These are phyloP conservation scores for Ethmia dodecea DNA, from an alignment of 2,888 invertebrate genomes.

Conservation along the genomic window DNA sequence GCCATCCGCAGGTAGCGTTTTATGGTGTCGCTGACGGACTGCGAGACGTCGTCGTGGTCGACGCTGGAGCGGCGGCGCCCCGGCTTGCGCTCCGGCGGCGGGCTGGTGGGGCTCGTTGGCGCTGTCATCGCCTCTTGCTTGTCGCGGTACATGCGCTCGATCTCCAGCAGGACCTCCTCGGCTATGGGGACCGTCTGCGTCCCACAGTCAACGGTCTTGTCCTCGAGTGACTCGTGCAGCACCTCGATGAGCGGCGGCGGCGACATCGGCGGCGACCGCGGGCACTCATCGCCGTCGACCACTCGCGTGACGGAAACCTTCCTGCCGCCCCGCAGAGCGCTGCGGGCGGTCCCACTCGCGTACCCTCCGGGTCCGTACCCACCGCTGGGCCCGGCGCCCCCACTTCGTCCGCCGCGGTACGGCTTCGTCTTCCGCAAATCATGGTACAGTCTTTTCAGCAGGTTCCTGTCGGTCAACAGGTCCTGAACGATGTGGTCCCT, in stretches of 20 bases:
- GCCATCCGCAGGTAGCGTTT: slow-evolving; percentile 92
- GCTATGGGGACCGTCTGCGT: slow-evolving; percentile 81
- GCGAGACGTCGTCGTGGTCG: slow-evolving; percentile 90
- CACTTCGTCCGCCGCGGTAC: slow-evolving; percentile 60
- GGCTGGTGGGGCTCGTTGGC: slow-evolving; percentile 62
- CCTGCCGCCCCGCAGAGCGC: slow-evolving; percentile 42
- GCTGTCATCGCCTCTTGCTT: slow-evolving; percentile 57
- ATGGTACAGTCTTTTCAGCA: slow-evolving; percentile 85
- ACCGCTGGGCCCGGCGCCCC: slow-evolving; percentile 53
- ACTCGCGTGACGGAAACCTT: slow-evolving; percentile 34
- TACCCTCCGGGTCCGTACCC: slow-evolving; percentile 41
- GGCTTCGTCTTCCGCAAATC: slow-evolving; percentile 83
- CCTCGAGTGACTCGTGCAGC: slow-evolving; percentile 77
- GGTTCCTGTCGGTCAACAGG: slow-evolving; percentile 83
- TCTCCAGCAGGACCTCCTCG: slow-evolving; percentile 69
- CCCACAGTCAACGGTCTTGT: slow-evolving; percentile 69
- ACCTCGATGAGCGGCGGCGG: slow-evolving; percentile 85
- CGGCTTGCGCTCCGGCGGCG: slow-evolving; percentile 51
- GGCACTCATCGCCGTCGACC: slow-evolving; percentile 41
- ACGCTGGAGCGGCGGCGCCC: slow-evolving; percentile 85
- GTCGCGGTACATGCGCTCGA: slow-evolving; percentile 65
- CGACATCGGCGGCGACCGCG: slow-evolving; percentile 66
- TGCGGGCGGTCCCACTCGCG: slow-evolving; percentile 63
- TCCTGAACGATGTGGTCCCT: slow-evolving; percentile 84
- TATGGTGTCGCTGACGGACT: slow-evolving; percentile 92